These are phyloP conservation scores for Myotis vivesi DNA, from an alignment of 2,797 vertebrate genomes.

Conservation along the genomic window DNA sequence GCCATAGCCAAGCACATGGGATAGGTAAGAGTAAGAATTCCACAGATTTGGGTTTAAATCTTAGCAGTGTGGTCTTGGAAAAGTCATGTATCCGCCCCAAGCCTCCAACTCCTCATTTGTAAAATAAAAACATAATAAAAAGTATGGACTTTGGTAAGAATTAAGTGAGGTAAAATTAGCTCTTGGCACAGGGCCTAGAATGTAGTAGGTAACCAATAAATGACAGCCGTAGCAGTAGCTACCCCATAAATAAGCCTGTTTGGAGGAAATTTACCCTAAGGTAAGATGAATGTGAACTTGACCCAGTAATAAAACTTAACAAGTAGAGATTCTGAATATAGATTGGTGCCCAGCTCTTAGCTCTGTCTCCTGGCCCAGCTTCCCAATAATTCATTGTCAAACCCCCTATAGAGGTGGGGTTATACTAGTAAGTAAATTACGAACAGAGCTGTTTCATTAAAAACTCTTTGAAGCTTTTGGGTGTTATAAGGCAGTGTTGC, in stretches of 20 bases:
- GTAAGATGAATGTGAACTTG: background rate
- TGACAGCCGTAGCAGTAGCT: background rate
- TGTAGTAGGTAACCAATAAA: background rate
- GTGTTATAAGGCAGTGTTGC: background rate
- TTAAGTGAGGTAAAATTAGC: background rate
- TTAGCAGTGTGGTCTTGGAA: background rate
- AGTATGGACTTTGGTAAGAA: background rate
- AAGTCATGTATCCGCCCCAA: background rate
- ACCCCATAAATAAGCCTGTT: background rate
- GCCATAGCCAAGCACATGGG: background rate
- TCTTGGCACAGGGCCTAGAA: conserved; percentile 17
- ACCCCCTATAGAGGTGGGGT: background rate
- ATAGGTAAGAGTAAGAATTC: background rate
- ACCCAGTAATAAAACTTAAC: background rate
- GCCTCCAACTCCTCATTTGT: background rate
- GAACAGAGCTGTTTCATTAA: background rate
- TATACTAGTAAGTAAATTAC: background rate
- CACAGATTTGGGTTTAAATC: background rate
- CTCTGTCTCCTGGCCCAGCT: background rate
- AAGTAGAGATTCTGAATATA: background rate
- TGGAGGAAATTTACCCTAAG: background rate
- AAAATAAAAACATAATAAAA: background rate
- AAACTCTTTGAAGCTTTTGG: background rate
- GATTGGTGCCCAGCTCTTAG: background rate
- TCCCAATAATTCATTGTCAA: background rate